Conservation (phyloP, 2,113 vertebrate species). For the Himantopus leucocephalus region DNA sequence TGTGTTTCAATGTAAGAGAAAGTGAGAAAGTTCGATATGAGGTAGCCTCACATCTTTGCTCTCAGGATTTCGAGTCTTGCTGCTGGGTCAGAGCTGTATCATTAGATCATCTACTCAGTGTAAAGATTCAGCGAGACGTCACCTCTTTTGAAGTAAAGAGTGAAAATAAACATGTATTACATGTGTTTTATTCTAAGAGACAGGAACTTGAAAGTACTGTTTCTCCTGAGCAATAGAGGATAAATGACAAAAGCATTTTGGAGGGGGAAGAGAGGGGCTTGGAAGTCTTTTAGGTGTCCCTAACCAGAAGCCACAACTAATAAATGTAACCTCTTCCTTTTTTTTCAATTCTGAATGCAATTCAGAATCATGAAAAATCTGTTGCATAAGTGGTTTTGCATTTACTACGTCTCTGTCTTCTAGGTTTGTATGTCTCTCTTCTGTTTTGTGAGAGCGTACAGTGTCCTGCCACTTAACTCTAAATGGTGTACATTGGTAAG, state of each 20-base stretch:
- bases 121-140: neutral
- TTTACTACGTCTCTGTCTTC: neutral
- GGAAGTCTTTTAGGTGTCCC: neutral
- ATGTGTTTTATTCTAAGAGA: neutral
- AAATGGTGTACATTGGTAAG: neutral
- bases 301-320: neutral
- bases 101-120: neutral
- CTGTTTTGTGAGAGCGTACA: neutral
- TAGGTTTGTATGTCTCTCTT: neutral
- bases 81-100: neutral
- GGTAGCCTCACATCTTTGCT: neutral
- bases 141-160: neutral
- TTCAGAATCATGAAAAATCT: neutral
- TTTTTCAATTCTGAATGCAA: neutral
- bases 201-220: neutral
- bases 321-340: neutral
- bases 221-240: neutral
- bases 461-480: neutral
- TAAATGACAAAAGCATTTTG: neutral
- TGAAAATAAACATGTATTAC: neutral
- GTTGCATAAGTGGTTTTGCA: neutral
- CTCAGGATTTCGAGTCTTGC: neutral
- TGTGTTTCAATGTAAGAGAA: neutral
- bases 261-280: neutral
- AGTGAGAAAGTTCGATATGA: neutral